phyloP scores from a whole-genome alignment of 2,797 vertebrate genomes.

The Graptemys geographica region DNA sequence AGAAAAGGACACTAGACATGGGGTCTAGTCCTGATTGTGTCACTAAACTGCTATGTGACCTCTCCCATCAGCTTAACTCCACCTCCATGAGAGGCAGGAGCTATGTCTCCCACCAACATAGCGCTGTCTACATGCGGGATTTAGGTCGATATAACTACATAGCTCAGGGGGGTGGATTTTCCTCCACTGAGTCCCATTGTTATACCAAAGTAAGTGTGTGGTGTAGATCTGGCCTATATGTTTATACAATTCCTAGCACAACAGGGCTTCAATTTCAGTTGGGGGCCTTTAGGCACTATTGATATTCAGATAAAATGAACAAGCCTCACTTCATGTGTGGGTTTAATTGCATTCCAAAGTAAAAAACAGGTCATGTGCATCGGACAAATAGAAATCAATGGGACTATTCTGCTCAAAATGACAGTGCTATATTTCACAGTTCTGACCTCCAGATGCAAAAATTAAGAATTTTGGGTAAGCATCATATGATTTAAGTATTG shows the following conservation, averaged over 20 bases:
- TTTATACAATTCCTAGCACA: neutral
- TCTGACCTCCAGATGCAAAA: slow-evolving; percentile 40
- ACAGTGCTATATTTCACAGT: slow-evolving; percentile 43
- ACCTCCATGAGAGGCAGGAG: too few species aligned
- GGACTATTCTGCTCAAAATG: slow-evolving; percentile 24
- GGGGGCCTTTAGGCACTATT: neutral
- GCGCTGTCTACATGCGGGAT: too few species aligned
- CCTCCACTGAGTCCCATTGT: too few species aligned
- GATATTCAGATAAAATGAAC: slow-evolving; percentile 47
- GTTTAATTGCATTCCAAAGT: slow-evolving; percentile 38
- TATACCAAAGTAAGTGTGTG: too few species aligned
- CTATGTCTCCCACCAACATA: too few species aligned
- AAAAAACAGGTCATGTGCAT: slow-evolving; percentile 26
- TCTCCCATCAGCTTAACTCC: too few species aligned
- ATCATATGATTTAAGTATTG: slow-evolving; percentile 46
- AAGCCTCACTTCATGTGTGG: slow-evolving; percentile 16
- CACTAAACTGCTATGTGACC: too few species aligned
- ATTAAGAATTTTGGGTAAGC: slow-evolving; percentile 29
- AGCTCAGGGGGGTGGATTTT: too few species aligned
- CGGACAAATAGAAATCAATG: slow-evolving; percentile 24
- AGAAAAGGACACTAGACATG: too few species aligned
- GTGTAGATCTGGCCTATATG: neutral
- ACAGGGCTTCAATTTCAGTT: neutral
- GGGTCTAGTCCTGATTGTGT: too few species aligned
- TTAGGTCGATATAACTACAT: too few species aligned